Base-by-base conservation (phyloP, 2,888 invertebrate species). In the Nemoura dubitans region DNA sequence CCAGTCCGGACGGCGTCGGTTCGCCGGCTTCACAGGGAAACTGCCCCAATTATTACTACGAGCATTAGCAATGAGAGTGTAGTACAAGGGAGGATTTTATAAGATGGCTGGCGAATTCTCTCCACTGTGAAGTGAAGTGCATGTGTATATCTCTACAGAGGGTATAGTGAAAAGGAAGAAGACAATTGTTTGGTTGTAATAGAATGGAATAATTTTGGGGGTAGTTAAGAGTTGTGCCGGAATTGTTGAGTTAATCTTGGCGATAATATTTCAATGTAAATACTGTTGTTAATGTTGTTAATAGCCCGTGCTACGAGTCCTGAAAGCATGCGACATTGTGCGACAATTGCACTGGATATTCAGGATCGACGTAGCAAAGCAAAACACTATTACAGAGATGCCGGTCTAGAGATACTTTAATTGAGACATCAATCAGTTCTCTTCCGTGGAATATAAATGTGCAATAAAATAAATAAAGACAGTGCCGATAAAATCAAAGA, bases 371-470 rank as follows among this genome's bases (percentile, higher is more conserved):
- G 21, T 36, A n/a, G n/a, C n/a, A n/a, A n/a, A n/a, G 36, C 36
- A 36, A 3, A 59, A 59, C 6, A 59, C 59, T 7, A 59, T 59
- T 59, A 59, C 59, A 10, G 59, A 3, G 59, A 59, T 59, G 59
- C 59, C 2, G 59, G 59, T 59, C 14, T 21, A 21, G 16, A 59
- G 59, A 59, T 59, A 59, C 59, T 59, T 59, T 59, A 59, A 59
- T 59, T 59, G 59, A 59, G 59, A 59, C 59, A 59, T 59, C 59
- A 59, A 59, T 59, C 59, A 59, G 59, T 59, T 59, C 59, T 59
- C 14, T 59, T 14, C 21, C 14, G 14, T 21, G 59, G 59, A 59
- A 59, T 59, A 59, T 59, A 59, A 21, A 59, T 59, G 59, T 59
- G 21, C 21, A 59, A 21, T 59, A 16, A 59, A 59, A 59, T 59